Conservation (phyloP, 2,113 vertebrate species). For the Micromys minutus region DNA sequence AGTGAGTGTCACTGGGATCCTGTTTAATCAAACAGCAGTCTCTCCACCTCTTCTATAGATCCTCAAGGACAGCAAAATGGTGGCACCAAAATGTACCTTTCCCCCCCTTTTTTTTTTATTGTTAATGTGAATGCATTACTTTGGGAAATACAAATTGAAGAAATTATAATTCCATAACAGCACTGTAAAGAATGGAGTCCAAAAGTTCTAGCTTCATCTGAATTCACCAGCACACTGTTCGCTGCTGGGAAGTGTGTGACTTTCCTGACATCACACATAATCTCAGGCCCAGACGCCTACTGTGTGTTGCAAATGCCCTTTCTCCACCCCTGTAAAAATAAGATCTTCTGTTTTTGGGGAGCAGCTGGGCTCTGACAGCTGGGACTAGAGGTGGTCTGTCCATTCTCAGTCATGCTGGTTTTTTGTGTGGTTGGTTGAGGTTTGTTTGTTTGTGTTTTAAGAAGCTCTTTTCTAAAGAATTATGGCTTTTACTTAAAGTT, state of each 20-base stretch:
- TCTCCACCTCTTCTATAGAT: slow-evolving; percentile 55
- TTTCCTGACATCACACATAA: slow-evolving; percentile 2
- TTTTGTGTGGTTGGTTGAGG: too few relatives aligned
- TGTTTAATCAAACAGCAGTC: slow-evolving; percentile 76
- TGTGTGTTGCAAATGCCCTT: not conserved
- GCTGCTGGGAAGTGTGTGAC: slow-evolving; percentile 20
- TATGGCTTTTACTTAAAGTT: not conserved
- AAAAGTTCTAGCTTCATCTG: slow-evolving; percentile 48
- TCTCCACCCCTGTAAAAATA: accelerated
- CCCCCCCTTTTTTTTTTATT: slow-evolving; percentile 42
- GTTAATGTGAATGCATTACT: slow-evolving; percentile 68
- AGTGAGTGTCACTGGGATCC: slow-evolving; percentile 26
- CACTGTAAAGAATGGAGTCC: slow-evolving; percentile 25
- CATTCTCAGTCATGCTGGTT: not conserved
- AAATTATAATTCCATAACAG: slow-evolving; percentile 68
- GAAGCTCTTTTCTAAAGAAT: not conserved
- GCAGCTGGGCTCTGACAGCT: not conserved
- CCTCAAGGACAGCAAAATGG: slow-evolving; percentile 70
- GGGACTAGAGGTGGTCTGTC: not conserved
- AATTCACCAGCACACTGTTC: not conserved
- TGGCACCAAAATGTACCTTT: slow-evolving; percentile 59
- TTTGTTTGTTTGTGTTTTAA: not conserved
- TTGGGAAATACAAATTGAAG: not conserved
- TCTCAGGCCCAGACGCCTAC: slow-evolving; percentile 6
- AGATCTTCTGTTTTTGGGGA: slow-evolving; percentile 51